Evolutionary conservation across 2,113 vertebrate genomes (phyloP), one percentile per base, ranked within the genome.

Genomic region (Mugil cephalus): DNA sequence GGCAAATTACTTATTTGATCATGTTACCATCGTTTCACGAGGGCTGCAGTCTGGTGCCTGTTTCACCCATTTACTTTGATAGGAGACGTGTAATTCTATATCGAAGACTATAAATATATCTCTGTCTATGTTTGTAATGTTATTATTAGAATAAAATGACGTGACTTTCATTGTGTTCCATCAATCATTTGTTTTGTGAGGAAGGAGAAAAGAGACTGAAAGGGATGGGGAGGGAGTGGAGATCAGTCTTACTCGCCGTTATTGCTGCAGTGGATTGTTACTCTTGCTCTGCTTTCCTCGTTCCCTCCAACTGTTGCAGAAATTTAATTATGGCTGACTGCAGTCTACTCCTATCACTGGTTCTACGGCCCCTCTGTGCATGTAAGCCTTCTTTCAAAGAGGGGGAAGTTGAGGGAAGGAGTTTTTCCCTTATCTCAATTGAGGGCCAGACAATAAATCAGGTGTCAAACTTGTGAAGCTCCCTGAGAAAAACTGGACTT

Each of bases 1-100:
- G 4, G 56, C 21, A 79, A 80, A 84, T 63, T 58, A 65, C 21
- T 30, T 40, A 69, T 82, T 81, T 85, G 74, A 87, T 86, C 69
- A 68, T n/a, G 0, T 67, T n/a, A 40, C 19, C 14, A 19, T 65
- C 52, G 34, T 65, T 65, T 69, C 58, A 72, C 40, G 39, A 51
- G 53, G 67, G 9, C 21, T 38, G 18, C 8, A 43, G 60, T 30
- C 19, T 51, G 35, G 18, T 51, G 17, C 17, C 21, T 43, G 62
- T 74, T 80, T 61, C 36, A 62, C 15, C 42, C 7, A 69, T 73
- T 83, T 55, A 60, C 40, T 72, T 55, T 66, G 52, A 61, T 38
- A 69, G 10, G 54, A 8, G 11, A 36, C 24, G 52, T 65, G n/a
- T 9, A n/a, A 17, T 59, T 71, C 13, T 2, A n/a, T 7, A 30